Evolutionary conservation across 2,888 invertebrate genomes (phyloP), one percentile per base, ranked within the genome.

Genomic region (Odontothrips loti): DNA sequence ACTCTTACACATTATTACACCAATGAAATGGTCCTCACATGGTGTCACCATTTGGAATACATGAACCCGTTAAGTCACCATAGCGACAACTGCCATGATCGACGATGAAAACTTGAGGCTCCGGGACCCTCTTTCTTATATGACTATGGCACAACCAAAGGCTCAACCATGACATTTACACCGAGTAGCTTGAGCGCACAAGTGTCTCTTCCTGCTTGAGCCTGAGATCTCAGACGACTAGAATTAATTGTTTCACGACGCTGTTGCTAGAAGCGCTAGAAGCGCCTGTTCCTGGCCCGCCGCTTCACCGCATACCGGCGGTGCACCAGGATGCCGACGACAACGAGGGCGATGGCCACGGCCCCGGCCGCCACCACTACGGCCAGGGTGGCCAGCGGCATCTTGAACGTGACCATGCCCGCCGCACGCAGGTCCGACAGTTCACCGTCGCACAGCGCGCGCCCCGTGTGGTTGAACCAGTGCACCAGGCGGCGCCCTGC

Each of bases 401-500:
- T 79, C 15, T 43, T 34, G 78, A 58, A 51, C 27, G 78, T 51
- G 6, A n/a, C 47, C 10, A 80, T 15, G 15, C 20, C 58, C 51
- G 58, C 47, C 17, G 51, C 20, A 20, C 81, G 79, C 23, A 79
- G 58, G 80, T 82, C 81, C 58, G 27, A 27, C 47, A 78, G 63
- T n/a, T 79, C 75, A 79, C 81, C 48, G 27, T 75, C 79, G 78
- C 83, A 83, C 29, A 83, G 80, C 1, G 81, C 83, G 23, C 58
- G 34, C 29, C 80, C 29, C 23, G 81, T 78, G 82, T 82, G 82
- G 80, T 81, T 81, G 81, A 81, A 82, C 82, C 82, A 84, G 80
- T 84, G 84, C n/a, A 83, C 83, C n/a, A 84, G 81, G 43, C 84
- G 82, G 20, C 80, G 80, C 17, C 81, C 82, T 15, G 81, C 80